Evolutionary conservation across 2,113 vertebrate genomes (phyloP).

Genomic region (Sander vitreus): DNA sequence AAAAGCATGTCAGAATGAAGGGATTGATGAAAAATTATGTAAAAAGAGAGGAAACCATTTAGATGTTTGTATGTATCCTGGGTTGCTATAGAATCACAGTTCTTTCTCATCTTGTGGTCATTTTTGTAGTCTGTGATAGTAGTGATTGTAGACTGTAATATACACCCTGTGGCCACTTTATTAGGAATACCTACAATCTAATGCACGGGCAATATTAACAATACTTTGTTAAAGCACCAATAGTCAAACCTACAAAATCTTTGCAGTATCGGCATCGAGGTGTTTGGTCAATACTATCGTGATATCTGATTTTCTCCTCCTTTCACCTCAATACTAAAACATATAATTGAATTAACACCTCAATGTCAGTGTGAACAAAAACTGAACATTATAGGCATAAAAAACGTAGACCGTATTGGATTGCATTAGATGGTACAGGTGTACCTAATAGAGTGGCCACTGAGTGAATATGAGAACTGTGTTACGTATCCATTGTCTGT

Average conservation of each 20-base stretch:
- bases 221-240: too few species aligned
- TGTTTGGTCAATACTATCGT: too few species aligned
- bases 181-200: too few species aligned
- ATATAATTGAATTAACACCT: background rate
- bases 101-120: background rate
- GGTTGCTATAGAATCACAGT: background rate
- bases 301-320: too few species aligned
- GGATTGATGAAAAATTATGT: background rate
- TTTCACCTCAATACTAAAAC: too few species aligned
- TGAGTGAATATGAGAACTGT: background rate
- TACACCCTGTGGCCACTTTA: too few species aligned
- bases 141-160: too few species aligned
- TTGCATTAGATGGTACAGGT: background rate
- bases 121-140: background rate
- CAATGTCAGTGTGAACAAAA: background rate
- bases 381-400: background rate
- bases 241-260: too few species aligned
- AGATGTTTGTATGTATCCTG: background rate
- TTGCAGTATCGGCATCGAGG: too few species aligned
- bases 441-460: background rate
- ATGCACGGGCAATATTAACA: too few species aligned
- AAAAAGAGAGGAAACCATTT: background rate
- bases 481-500: background rate
- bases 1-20: background rate
- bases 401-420: background rate